Percentiles rank a stretch among this genome's conserved stretches.
phyloP scores from a whole-genome alignment of 2,113 vertebrate genomes.

The Argyrosomus japonicus region DNA sequence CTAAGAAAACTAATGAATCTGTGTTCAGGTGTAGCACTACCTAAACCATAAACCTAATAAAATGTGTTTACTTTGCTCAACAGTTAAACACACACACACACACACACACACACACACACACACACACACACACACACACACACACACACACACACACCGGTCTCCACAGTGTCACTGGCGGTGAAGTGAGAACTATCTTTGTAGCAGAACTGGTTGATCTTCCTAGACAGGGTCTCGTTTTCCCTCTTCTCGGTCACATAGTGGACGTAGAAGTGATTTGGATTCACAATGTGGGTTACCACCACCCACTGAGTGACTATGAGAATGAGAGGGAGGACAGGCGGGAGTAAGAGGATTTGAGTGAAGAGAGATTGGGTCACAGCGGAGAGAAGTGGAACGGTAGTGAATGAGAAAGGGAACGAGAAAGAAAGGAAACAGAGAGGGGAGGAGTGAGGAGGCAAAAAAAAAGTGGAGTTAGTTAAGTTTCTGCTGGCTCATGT shows the following conservation, averaged over 20 bases:
- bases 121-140: constrained; percentile 77
- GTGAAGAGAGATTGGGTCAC: neutral
- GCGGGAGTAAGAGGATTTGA: neutral
- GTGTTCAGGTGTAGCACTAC: neutral
- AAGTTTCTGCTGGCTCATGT: too few relatives aligned
- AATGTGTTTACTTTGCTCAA: neutral
- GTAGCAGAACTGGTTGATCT: constrained; percentile 81
- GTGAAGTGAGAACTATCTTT: constrained; percentile 71
- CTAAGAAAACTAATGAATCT: neutral
- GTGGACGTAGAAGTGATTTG: constrained; percentile 91
- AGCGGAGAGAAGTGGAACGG: neutral
- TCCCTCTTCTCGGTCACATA: constrained; percentile 84
- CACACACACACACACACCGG: constrained; percentile 81
- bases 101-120: constrained; percentile 77
- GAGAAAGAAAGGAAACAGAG: neutral
- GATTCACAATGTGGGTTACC: constrained; percentile 89
- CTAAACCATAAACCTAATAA: neutral
- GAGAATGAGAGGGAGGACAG: neutral
- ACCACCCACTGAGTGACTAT: constrained; percentile 84
- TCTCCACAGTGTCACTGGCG: constrained; percentile 83
- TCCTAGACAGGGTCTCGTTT: constrained; percentile 79
- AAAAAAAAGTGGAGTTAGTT: too few relatives aligned
- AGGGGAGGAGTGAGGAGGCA: neutral
- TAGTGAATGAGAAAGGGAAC: too few relatives aligned
- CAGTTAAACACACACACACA: constrained; percentile 5